A percentile compares a stretch with the other conserved stretches of the same genome.
These are phyloP conservation scores for Tachina lurida DNA, from an alignment of 2,888 invertebrate species.

Conservation along the genomic window DNA sequence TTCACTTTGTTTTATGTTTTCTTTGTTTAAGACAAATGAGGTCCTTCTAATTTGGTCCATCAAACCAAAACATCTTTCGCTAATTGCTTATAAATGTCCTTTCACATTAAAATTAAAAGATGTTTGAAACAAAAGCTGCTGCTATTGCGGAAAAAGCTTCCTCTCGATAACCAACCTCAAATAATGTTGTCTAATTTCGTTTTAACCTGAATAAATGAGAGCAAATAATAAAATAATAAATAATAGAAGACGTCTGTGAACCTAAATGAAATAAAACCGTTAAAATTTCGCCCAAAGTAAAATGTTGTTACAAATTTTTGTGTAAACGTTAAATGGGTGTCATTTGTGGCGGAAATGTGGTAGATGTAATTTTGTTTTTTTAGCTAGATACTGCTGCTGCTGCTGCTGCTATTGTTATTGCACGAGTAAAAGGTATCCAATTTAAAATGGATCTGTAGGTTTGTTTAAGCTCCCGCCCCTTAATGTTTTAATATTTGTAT, in stretches of 20 bases:
- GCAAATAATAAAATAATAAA: constrained; percentile 21
- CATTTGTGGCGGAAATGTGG: constrained; percentile 81
- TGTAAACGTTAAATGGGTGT: constrained; percentile 76
- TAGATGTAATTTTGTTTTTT: constrained; percentile 54
- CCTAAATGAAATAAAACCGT: constrained; percentile 73
- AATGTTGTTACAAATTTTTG: constrained; percentile 77
- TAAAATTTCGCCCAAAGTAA: constrained; percentile 74
- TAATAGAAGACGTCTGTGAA: constrained; percentile 28
- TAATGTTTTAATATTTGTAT: constrained; percentile 46
- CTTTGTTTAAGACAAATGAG: constrained; percentile 25
- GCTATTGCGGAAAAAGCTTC: not conserved
- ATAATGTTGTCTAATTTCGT: constrained; percentile 60
- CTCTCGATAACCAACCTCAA: constrained; percentile 9
- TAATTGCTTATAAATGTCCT: constrained; percentile 64
- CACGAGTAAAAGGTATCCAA: constrained; percentile 61
- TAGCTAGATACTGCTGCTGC: no score
- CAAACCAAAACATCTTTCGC: constrained; percentile 51
- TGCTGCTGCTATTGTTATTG: not conserved
- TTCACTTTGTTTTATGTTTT: constrained; percentile 27
- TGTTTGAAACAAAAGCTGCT: constrained; percentile 43
- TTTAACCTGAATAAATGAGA: constrained; percentile 47
- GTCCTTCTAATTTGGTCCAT: constrained; percentile 41
- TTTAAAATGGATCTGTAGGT: constrained; percentile 50
- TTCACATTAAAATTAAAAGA: constrained; percentile 56
- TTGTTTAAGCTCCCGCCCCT: constrained; percentile 21